These are phyloP conservation scores for Helarctos malayanus DNA, from an alignment of 2,797 vertebrate species.

Conservation along the genomic window DNA sequence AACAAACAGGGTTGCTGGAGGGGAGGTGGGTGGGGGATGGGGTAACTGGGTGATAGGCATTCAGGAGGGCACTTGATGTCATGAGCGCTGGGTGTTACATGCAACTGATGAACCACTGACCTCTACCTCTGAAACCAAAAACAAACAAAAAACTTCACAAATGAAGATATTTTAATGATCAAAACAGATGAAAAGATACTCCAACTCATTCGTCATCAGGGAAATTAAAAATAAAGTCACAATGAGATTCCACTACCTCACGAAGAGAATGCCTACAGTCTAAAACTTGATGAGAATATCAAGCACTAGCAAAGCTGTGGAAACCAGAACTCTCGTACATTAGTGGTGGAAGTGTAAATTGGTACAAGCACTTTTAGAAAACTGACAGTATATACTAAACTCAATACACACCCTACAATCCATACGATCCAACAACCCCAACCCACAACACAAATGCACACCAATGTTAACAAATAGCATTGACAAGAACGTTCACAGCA, in stretches of 20 bases:
- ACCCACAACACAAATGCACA: constrained; percentile 33
- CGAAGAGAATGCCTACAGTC: background rate
- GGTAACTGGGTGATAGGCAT: background rate
- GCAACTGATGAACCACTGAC: background rate
- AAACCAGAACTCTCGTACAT: background rate
- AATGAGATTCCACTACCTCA: background rate
- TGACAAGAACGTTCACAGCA: background rate
- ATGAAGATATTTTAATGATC: background rate
- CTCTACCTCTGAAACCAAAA: background rate
- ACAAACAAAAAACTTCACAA: background rate
- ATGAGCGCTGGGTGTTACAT: background rate
- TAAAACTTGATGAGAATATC: background rate
- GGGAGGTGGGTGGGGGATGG: no score
- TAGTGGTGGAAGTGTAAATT: background rate
- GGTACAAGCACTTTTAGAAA: background rate
- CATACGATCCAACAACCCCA: background rate
- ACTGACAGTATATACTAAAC: background rate
- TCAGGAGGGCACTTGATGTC: background rate
- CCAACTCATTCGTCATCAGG: background rate
- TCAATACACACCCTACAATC: background rate
- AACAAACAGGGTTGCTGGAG: no score
- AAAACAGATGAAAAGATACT: background rate
- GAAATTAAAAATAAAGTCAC: constrained; percentile 34
- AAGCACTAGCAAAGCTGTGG: background rate
- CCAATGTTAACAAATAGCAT: background rate